phyloP scores from a whole-genome alignment of 2,797 vertebrate species.

The Thripadectes ignobilis region DNA sequence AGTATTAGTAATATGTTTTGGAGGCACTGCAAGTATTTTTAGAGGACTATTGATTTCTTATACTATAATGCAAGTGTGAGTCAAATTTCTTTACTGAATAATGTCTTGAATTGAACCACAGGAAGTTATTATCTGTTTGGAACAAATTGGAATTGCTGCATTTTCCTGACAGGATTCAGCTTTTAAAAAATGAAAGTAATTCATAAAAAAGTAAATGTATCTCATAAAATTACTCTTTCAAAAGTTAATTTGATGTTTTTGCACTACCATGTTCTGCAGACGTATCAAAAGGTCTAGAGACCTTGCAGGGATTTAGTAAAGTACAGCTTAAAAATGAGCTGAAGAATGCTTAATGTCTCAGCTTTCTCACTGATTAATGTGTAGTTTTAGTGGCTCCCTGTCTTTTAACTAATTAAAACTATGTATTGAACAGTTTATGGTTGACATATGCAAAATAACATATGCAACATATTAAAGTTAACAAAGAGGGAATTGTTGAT shows the following conservation, averaged over 20 bases:
- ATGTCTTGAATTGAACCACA: background rate
- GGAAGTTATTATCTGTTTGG: background rate
- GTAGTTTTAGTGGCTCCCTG: constrained; percentile 28
- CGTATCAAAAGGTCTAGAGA: background rate
- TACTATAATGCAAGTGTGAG: background rate
- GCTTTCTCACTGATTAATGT: constrained; percentile 41
- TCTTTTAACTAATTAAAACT: constrained; percentile 38
- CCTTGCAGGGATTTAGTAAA: constrained; percentile 46
- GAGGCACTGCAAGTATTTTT: background rate
- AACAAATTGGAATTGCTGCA: background rate
- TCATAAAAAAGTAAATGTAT: background rate
- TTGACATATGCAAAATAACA: background rate
- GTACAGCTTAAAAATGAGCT: constrained; percentile 26
- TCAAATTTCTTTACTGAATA: background rate
- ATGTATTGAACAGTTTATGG: background rate
- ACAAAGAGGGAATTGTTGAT: background rate
- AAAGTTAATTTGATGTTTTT: background rate
- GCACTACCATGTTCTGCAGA: background rate
- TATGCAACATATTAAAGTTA: background rate
- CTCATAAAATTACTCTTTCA: background rate
- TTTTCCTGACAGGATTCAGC: background rate
- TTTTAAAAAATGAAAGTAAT: background rate
- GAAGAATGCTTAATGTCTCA: constrained; percentile 26
- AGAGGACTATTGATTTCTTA: background rate
- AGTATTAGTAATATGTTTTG: background rate